Conservation (phyloP, 2,113 vertebrate genomes). For the Tychaedon coryphoeus region DNA sequence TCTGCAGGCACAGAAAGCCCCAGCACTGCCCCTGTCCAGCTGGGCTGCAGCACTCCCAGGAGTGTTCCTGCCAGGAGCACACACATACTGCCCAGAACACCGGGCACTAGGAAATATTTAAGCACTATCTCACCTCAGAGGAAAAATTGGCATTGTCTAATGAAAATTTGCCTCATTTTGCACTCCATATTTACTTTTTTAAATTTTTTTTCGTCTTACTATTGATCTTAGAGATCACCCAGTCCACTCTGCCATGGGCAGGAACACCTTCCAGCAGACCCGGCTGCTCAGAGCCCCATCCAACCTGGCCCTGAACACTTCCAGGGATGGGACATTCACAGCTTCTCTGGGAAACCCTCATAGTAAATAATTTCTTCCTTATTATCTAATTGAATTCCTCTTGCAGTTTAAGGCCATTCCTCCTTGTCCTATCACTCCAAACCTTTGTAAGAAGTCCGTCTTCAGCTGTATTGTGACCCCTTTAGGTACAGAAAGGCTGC, state of each 20-base stretch:
- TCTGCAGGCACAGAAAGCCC: neutral
- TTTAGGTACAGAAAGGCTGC: neutral
- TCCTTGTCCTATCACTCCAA: neutral
- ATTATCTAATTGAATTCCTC: neutral
- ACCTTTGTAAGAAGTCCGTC: neutral
- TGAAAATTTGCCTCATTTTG: neutral
- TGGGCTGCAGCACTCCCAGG: neutral
- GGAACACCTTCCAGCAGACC: neutral
- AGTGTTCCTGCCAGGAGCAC: neutral
- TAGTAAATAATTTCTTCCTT: neutral
- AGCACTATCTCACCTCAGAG: neutral
- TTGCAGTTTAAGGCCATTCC: neutral
- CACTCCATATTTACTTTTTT: neutral
- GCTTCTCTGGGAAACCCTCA: neutral
- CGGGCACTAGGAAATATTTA: neutral
- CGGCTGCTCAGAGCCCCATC: neutral
- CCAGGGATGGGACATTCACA: neutral
- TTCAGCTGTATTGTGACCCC: neutral
- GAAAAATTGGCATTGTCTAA: neutral
- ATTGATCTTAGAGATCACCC: neutral
- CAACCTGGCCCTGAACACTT: neutral
- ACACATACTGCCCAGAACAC: rapidly evolving
- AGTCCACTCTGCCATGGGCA: neutral
- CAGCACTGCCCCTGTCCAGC: neutral
- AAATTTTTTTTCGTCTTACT: neutral